A percentile compares a stretch with the other conserved stretches of the same genome.
These are phyloP conservation scores for Chrysochloris asiatica DNA, from an alignment of 2,113 vertebrate species.

Conservation along the genomic window DNA sequence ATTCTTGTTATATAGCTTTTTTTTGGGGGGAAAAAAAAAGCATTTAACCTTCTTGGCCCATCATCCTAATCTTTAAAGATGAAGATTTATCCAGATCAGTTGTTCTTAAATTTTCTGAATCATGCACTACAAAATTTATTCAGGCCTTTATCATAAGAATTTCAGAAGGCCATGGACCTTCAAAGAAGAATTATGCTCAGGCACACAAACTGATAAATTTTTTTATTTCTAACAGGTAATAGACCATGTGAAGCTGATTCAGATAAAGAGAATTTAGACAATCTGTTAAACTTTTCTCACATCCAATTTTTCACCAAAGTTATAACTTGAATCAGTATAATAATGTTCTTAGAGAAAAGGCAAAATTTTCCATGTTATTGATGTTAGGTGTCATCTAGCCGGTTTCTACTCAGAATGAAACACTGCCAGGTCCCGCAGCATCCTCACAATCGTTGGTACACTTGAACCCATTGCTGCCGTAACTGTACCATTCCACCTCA, in stretches of 20 bases:
- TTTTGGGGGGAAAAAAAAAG: neutral
- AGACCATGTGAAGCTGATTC: neutral
- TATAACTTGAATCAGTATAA: neutral
- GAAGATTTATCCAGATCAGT: neutral
- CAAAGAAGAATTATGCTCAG: neutral
- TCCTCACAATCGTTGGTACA: too few relatives aligned
- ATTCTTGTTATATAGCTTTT: neutral
- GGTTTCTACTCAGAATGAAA: too few relatives aligned
- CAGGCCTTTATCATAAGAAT: neutral
- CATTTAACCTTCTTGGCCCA: neutral
- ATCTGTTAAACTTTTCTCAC: neutral
- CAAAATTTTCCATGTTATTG: too few relatives aligned
- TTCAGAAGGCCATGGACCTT: neutral
- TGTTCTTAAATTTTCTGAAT: slow-evolving; percentile 22
- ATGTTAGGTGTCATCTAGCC: too few relatives aligned
- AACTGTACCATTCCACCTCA: too few relatives aligned
- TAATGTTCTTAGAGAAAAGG: neutral
- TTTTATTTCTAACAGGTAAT: neutral
- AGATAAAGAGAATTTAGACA: neutral
- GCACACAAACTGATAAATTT: neutral
- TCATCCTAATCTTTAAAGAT: slow-evolving; percentile 1
- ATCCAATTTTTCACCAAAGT: neutral
- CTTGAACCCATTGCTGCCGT: too few relatives aligned
- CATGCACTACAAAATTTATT: neutral
- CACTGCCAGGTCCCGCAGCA: too few relatives aligned